A percentile compares a stretch with the other conserved stretches of the same genome.
Conservation (phyloP, 2,888 invertebrate genomes). For the Periphyllus acericola region DNA sequence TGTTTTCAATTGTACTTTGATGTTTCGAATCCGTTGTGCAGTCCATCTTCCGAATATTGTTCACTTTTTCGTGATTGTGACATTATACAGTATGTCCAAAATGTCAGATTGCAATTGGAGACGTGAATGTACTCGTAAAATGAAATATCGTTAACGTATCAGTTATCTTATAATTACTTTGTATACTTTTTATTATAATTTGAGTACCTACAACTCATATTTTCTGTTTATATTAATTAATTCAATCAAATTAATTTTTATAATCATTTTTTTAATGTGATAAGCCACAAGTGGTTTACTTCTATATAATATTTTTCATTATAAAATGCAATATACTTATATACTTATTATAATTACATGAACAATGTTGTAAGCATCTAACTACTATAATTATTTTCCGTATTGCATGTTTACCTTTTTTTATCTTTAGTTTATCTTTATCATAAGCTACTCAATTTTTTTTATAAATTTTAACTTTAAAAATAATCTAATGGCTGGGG, state of each 20-base stretch:
- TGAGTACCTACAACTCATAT: too few relatives aligned
- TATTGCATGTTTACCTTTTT: not conserved
- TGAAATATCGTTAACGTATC: too few relatives aligned
- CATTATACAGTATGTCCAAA: too few relatives aligned
- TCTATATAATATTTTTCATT: not conserved
- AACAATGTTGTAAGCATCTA: not conserved
- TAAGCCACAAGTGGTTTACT: not conserved
- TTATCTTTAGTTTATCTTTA: conserved; percentile 2
- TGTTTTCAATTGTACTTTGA: too few relatives aligned
- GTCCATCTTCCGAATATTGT: too few relatives aligned
- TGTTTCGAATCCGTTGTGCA: too few relatives aligned
- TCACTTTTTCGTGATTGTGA: too few relatives aligned
- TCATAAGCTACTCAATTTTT: conserved; percentile 1
- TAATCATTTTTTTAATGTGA: not conserved
- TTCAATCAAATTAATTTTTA: not conserved
- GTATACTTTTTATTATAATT: too few relatives aligned
- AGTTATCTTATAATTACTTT: too few relatives aligned
- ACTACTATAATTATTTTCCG: conserved; percentile 7
- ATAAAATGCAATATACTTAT: not conserved
- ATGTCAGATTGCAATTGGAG: too few relatives aligned
- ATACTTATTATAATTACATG: not conserved
- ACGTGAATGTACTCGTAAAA: too few relatives aligned
- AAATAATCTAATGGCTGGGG: conserved; percentile 12
- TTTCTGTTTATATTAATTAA: not conserved
- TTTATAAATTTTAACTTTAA: not conserved